Conservation (phyloP, 2,797 vertebrate genomes). For the Platyrinchus mystaceus region DNA sequence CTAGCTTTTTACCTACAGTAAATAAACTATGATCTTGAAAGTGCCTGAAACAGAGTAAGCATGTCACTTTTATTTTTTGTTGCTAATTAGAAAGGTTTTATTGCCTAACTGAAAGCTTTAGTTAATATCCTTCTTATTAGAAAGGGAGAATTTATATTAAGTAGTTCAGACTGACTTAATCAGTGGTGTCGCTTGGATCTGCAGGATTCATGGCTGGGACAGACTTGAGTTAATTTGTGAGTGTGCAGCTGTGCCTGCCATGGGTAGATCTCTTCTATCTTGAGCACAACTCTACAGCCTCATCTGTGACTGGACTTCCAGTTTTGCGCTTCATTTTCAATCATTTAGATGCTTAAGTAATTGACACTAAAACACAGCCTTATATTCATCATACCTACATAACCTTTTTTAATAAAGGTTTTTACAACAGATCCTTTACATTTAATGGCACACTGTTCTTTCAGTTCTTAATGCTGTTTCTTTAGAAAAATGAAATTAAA, state of each 20-base stretch:
- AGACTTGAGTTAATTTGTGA: background rate
- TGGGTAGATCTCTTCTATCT: background rate
- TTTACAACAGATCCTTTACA: background rate
- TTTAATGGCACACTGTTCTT: background rate
- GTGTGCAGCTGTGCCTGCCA: background rate
- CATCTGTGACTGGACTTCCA: background rate
- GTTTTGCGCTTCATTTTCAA: background rate
- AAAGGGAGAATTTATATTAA: background rate
- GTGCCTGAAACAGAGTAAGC: constrained; percentile 90
- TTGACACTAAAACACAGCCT: background rate
- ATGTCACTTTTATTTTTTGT: constrained; percentile 67
- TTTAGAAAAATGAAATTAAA: background rate
- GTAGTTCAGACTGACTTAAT: background rate
- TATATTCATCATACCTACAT: background rate
- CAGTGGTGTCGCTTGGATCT: accelerated
- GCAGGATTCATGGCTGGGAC: background rate
- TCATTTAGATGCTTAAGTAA: background rate
- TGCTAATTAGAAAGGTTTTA: constrained; percentile 38
- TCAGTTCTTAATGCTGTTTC: constrained; percentile 17
- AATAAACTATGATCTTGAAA: constrained; percentile 96
- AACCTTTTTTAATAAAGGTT: constrained; percentile 23
- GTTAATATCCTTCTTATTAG: constrained; percentile 39
- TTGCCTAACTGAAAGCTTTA: constrained; percentile 50
- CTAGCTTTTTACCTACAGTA: constrained; percentile 94
- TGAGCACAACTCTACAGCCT: background rate